Conservation (phyloP, 2,888 invertebrate genomes). For the Erannis defoliaria region DNA sequence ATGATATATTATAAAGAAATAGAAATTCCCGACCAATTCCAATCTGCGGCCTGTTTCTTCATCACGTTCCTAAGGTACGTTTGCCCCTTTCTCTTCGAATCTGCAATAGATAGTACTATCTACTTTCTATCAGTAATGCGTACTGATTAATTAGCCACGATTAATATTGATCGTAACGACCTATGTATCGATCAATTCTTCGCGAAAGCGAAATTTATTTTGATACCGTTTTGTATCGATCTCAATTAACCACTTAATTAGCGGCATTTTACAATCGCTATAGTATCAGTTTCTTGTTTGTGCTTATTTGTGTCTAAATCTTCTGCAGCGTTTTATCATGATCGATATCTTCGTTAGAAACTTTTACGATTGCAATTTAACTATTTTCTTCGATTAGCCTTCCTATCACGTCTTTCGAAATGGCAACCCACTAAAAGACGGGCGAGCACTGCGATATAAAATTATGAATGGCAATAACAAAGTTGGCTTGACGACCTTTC, state of each 20-base stretch:
- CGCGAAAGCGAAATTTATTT: conserved; percentile 64
- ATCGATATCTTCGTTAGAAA: conserved; percentile 38
- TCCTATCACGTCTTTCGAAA: conserved; percentile 36
- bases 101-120: conserved; percentile 65
- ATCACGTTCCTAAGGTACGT: conserved; percentile 48
- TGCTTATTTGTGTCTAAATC: conserved; percentile 26
- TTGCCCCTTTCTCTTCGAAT: conserved; percentile 78
- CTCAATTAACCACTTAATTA: conserved; percentile 39
- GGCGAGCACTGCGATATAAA: conserved; percentile 33
- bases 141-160: conserved; percentile 83
- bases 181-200: conserved; percentile 61
- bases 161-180: conserved; percentile 68
- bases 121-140: conserved; percentile 81
- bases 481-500: conserved; percentile 52
- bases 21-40: neutral
- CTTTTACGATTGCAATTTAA: conserved; percentile 29
- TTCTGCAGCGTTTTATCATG: conserved; percentile 23
- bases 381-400: conserved; percentile 30
- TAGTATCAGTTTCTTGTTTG: conserved; percentile 13
- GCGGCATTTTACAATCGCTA: conserved; percentile 32
- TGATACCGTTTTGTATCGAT: conserved; percentile 51
- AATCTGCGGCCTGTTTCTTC: conserved; percentile 39
- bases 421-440: conserved; percentile 27
- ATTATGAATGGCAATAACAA: conserved; percentile 50
- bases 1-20: neutral